Base-by-base conservation (phyloP, 2,113 vertebrate genomes). In the Sarotherodon lohbergeri region DNA sequence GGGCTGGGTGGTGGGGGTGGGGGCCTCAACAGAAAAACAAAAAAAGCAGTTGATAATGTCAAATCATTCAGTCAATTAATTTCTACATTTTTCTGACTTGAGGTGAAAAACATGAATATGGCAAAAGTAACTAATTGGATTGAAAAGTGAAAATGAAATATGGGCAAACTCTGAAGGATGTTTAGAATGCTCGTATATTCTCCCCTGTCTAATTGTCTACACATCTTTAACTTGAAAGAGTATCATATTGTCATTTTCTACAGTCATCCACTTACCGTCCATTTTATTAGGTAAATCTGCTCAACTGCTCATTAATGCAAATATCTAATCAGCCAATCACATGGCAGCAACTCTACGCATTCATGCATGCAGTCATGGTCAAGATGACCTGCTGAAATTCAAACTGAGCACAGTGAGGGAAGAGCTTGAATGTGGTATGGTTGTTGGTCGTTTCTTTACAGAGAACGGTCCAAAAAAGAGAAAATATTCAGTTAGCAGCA, bases 61-160 rank as follows among this genome's bases (percentile, higher is more conserved):
- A 93, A 86, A 92, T 89, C 41, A 85, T 79, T 27, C 46, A 80
- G 86, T 90, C 61, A 90, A 90, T 89, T 92, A 88, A 90, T 76
- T 48, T 76, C 71, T 12, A 48, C 71, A 48, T 85, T 88, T 55
- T 71, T 56, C 43, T 34, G 46, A 13, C 24, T 61, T 56, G 59
- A 76, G 22, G 22, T 24, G 8, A 43, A 81, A 52, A 55, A 88
- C 22, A n/a, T 22, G n/a, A 83, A 41, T 80, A 76, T 55, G 85
- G 41, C 61, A 86, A 32, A 41, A 81, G 86, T 66, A 22, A 39
- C 61, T 39, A 39, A 39, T 57, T 86, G 19, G 61, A 85, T 63
- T 88, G 80, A 76, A 86, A 71, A 32, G 9, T 36, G 22, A 61
- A 83, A 85, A 84, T 73, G 4, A 36, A 71, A 88, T 41, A 27